A percentile compares a stretch with the other conserved stretches of the same genome.
Evolutionary conservation across 2,113 vertebrate species (phyloP).

Genomic region (mouse (Mus musculus)): GRCm39 chr9:66916501-66917000

Average conservation of each 20-base stretch:
- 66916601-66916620: neutral
- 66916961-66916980: neutral
- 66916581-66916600: neutral
- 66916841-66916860: neutral
- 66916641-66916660: neutral
- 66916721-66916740: neutral
- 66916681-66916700: neutral
- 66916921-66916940: neutral
- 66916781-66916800: neutral
- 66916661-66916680: neutral
- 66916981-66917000: neutral
- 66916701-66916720: neutral
- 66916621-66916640: neutral
- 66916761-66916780: neutral
- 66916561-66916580: neutral
- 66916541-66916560: neutral
- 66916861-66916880: neutral
- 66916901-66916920: neutral
- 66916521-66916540: neutral
- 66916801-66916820: neutral
- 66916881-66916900: neutral
- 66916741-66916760: neutral
- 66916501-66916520: conserved; percentile 5
- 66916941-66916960: neutral
- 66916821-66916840: neutral